Evolutionary conservation across 2,113 vertebrate species (phyloP).

Genomic region (Meles meles): DNA sequence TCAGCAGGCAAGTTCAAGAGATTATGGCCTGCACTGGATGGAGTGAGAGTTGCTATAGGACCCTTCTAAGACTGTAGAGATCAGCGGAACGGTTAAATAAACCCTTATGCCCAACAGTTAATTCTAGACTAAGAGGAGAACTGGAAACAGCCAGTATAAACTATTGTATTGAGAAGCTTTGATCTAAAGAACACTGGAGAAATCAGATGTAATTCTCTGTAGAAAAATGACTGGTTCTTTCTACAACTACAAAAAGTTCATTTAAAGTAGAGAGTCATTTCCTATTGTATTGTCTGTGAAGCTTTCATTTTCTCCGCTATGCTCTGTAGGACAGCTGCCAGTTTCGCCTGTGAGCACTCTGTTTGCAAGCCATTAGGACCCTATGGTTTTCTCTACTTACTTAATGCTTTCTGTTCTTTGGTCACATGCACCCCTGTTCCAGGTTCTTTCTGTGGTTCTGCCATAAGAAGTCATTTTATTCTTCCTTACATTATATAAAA

Average conservation of each 20-base stretch:
- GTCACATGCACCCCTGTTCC: neutral
- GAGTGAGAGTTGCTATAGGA: neutral
- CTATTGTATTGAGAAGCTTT: neutral
- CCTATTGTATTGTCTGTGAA: neutral
- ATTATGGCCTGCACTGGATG: neutral
- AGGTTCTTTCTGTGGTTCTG: neutral
- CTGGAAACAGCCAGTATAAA: neutral
- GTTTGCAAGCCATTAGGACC: neutral
- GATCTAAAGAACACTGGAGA: neutral
- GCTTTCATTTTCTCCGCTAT: neutral
- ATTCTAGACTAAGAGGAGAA: neutral
- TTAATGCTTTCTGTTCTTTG: neutral
- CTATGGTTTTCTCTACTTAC: neutral
- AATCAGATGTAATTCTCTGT: neutral
- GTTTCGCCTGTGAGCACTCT: neutral
- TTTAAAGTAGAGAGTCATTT: neutral
- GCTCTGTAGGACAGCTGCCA: neutral
- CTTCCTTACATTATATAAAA: neutral
- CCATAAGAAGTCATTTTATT: neutral
- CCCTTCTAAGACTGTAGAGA: neutral
- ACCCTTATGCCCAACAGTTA: neutral
- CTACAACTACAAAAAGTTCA: neutral
- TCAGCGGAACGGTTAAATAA: neutral
- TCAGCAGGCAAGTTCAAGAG: neutral
- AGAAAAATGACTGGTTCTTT: conserved; percentile 1